Conservation (phyloP, 2,797 vertebrate species). For the Glyptemys insculpta region DNA sequence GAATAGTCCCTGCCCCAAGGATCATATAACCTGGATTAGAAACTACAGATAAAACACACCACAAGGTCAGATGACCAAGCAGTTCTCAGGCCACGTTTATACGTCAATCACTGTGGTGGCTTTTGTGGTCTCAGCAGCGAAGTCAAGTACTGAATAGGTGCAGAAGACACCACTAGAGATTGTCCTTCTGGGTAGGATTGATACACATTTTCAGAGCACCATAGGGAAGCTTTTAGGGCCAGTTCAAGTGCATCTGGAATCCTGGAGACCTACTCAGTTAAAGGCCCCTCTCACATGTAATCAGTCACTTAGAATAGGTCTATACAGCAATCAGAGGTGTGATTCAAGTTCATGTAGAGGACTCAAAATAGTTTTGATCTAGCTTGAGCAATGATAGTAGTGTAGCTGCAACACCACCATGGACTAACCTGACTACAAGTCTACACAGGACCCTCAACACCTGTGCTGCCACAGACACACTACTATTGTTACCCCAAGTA, state of each 20-base stretch:
- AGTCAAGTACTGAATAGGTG: background rate
- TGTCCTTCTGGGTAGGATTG: background rate
- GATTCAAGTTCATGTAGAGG: too few species aligned
- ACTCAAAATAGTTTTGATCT: too few species aligned
- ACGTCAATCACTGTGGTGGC: background rate
- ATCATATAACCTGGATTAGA: background rate
- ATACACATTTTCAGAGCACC: background rate
- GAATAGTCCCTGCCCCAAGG: background rate
- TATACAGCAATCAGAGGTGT: too few species aligned
- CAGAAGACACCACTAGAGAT: background rate
- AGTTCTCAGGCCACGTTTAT: background rate
- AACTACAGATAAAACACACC: background rate
- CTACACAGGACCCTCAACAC: too few species aligned
- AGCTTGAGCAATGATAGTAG: too few species aligned
- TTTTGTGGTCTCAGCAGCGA: background rate
- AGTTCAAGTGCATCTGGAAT: background rate
- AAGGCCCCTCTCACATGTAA: background rate
- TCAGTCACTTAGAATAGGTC: background rate
- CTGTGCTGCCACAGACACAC: too few species aligned
- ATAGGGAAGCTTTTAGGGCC: background rate
- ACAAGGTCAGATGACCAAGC: background rate
- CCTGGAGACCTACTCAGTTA: background rate
- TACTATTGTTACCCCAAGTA: too few species aligned
- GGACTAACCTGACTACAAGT: too few species aligned
- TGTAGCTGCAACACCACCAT: too few species aligned